Percentiles rank a stretch among this genome's conserved stretches.
phyloP scores from a whole-genome alignment of 2,113 vertebrate species.

The Myrmophylax atrothorax region DNA sequence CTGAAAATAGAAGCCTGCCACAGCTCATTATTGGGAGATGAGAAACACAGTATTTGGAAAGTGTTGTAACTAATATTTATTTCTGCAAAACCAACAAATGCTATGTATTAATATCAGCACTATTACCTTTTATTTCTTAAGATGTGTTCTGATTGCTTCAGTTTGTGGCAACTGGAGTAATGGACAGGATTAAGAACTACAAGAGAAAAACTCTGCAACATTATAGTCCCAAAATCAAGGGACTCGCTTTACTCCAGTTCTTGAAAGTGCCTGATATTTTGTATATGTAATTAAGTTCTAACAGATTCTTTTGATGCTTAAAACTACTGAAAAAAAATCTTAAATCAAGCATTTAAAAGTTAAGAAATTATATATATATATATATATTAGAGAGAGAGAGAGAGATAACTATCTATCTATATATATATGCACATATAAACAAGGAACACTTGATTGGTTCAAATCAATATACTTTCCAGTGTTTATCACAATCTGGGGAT shows the following conservation, averaged over 20 bases:
- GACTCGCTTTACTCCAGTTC: neutral
- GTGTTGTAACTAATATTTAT: neutral
- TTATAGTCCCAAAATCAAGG: neutral
- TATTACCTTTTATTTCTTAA: neutral
- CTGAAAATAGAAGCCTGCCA: neutral
- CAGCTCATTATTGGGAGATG: neutral
- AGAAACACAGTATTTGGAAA: neutral
- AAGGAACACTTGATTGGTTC: neutral
- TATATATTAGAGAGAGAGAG: no score
- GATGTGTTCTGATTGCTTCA: neutral
- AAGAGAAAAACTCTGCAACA: neutral
- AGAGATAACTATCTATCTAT: no score
- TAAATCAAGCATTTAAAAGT: neutral
- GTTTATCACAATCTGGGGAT: neutral
- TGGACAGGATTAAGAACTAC: neutral
- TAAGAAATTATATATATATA: neutral
- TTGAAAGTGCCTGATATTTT: neutral
- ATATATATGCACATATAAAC: neutral
- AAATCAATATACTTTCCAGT: neutral
- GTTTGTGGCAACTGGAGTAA: neutral
- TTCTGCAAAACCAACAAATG: neutral
- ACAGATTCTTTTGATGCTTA: neutral
- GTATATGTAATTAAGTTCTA: neutral
- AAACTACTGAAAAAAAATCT: neutral
- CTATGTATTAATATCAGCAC: neutral